Conservation (phyloP, 2,797 vertebrate genomes). For the Limosa lapponica region DNA sequence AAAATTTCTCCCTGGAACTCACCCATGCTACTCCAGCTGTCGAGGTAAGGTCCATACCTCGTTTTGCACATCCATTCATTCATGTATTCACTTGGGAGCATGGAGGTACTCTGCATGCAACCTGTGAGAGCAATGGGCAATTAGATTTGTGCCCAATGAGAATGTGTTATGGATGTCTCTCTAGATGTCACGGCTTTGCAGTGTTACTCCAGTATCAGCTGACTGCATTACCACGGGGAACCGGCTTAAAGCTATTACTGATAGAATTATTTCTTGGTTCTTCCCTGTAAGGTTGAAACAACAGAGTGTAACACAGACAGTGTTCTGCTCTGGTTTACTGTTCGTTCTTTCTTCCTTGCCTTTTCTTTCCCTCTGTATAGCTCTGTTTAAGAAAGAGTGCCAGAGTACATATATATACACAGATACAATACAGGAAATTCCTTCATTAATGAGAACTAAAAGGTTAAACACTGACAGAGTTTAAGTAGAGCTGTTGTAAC, state of each 20-base stretch:
- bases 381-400: neutral
- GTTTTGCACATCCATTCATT: neutral
- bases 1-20: constrained; percentile 94
- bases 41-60: constrained; percentile 86
- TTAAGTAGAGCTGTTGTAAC: neutral
- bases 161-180: neutral
- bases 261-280: neutral
- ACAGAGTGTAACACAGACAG: neutral
- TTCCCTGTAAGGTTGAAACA: neutral
- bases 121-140: neutral
- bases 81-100: neutral
- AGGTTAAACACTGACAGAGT: neutral
- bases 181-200: neutral
- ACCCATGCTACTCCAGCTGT: constrained; percentile 94
- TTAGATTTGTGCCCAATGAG: neutral
- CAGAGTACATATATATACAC: neutral
- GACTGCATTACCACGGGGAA: neutral
- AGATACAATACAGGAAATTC: neutral
- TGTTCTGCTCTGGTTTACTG: neutral
- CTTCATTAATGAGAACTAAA: neutral
- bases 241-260: neutral
- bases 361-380: neutral
- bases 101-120: neutral
- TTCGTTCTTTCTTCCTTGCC: neutral
- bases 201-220: neutral